These are phyloP conservation scores for Halcyon senegalensis DNA, from an alignment of 2,113 vertebrate species.

Conservation along the genomic window DNA sequence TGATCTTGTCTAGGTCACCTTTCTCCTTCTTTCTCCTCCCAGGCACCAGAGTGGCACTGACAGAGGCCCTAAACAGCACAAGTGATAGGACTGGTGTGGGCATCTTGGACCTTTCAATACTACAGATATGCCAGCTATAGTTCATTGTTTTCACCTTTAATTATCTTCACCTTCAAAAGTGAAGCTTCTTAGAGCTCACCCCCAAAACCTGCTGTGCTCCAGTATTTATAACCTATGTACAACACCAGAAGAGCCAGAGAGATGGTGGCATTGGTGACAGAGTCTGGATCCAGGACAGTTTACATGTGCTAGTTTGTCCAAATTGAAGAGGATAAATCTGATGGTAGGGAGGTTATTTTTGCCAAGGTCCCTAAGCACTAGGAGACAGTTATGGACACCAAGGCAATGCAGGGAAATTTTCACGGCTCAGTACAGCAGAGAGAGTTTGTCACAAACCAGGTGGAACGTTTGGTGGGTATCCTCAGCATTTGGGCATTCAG, in stretches of 20 bases:
- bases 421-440: background rate
- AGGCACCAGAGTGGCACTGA: background rate
- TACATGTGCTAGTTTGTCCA: background rate
- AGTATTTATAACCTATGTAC: background rate
- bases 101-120: background rate
- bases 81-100: background rate
- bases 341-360: background rate
- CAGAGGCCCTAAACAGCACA: background rate
- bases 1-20: background rate
- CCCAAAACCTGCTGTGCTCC: background rate
- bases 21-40: background rate
- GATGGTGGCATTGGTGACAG: background rate
- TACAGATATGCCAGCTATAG: background rate
- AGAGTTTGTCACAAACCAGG: background rate
- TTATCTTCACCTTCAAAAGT: background rate
- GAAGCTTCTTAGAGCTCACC: background rate
- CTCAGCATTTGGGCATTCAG: background rate
- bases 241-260: background rate
- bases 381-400: background rate
- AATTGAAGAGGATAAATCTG: background rate
- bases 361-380: background rate
- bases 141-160: background rate
- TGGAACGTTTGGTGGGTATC: background rate
- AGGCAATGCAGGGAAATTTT: background rate
- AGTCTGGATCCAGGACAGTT: background rate